A percentile compares a stretch with the other conserved stretches of the same genome.
Evolutionary conservation across 2,113 vertebrate species (phyloP).

Genomic region (Pan troglodytes): DNA sequence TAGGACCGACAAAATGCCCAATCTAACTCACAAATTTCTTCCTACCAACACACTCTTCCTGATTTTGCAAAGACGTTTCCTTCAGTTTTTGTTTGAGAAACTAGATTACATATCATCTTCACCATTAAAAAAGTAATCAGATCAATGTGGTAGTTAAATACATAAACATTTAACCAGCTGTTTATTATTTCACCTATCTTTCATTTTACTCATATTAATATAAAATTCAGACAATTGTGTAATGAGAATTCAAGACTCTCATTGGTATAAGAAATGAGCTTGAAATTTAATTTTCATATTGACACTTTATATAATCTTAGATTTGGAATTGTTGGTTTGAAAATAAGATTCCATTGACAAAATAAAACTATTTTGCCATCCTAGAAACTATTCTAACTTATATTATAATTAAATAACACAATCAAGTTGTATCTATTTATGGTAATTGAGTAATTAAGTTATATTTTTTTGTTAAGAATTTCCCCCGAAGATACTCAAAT

Average conservation of each 20-base stretch:
- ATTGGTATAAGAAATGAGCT: not conserved
- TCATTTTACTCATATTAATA: not conserved
- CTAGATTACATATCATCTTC: not conserved
- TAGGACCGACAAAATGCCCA: not conserved
- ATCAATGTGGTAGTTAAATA: not conserved
- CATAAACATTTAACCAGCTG: conserved; percentile 49
- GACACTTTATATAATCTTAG: not conserved
- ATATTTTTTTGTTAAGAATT: not conserved
- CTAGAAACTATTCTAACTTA: not conserved
- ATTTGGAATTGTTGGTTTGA: not conserved
- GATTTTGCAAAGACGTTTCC: not conserved
- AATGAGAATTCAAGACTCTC: not conserved
- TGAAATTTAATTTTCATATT: conserved; percentile 13
- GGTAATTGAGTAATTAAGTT: not conserved
- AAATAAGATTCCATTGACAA: not conserved
- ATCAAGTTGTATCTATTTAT: not conserved
- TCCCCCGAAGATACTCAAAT: not conserved
- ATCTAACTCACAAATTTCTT: not conserved
- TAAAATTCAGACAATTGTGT: not conserved
- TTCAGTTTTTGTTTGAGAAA: conserved; percentile 25
- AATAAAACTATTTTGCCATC: not conserved
- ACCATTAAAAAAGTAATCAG: not conserved
- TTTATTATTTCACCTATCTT: conserved; percentile 13
- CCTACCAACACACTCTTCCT: not conserved
- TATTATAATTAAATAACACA: not conserved